Evolutionary conservation across 2,797 vertebrate species (phyloP), one percentile per base, ranked within the genome.

Genomic region (Sebastes melanostomus): DNA sequence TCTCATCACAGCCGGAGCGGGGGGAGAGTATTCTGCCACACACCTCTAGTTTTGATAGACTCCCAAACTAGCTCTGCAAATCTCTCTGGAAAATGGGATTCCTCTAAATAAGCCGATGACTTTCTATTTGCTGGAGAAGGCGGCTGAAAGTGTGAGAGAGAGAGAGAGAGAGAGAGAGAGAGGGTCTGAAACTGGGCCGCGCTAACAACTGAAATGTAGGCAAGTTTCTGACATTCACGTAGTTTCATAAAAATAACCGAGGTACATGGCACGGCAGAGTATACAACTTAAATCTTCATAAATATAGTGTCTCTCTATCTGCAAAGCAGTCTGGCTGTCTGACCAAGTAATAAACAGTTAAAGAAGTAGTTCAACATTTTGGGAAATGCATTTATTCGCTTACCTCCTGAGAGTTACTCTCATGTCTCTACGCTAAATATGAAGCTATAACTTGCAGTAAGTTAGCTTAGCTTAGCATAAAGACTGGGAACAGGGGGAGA

Each of bases 51-150:
- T 83, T 83, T 84, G 81, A 88, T 78, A 60, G 81, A 81, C 27
- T 83, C 76, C 74, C 38, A 42, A 87, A 86, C 91, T 90, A 90
- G 84, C 73, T 68, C 10, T 2, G 63, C 32, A 86, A 89, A 85
- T 87, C 88, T 86, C 88, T 73, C 83, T 68, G 83, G 84, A 92
- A 92, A 88, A 89, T 87, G 86, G 79, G 87, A 88, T 90, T 90
- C 77, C 75, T 86, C 83, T 80, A 78, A 85, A 90, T 88, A 90
- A 80, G 76, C 78, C 8, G 67, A 63, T 58, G 73, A 73, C 75
- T 83, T 82, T 82, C 18, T 54, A 34, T 54, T 55, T 55, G 62
- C 52, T 58, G 46, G 34, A 36, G 58, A 72, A 9, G 52, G 38
- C 5, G 1, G 74, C 59, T 34, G 58, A 29, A 16, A 14, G 54